Evolutionary conservation across 2,888 invertebrate species (phyloP), one percentile per base, ranked within the genome.

Genomic region (Theodoxus fluviatilis): DNA sequence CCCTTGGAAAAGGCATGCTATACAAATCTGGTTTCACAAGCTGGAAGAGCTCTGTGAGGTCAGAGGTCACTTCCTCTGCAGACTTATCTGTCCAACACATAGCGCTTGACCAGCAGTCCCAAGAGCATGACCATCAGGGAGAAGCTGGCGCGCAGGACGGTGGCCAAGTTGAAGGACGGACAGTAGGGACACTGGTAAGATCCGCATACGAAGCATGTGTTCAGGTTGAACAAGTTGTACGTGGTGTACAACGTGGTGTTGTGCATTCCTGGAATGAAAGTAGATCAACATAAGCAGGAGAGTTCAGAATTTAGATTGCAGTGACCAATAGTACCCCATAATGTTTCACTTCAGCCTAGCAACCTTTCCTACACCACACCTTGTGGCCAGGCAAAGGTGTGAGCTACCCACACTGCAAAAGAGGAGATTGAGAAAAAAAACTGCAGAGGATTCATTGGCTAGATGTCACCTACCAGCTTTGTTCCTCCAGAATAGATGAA

Each of bases 141-240:
- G 40, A 71, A 35, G n/a, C 74, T 69, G 28, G 80, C 80, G 69
- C 77, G 78, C 43, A 79, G 71, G 40, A 79, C 73, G 0, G 80
- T 74, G 0, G 83, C 75, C 2, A 79, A 76, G 72, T 86, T 86
- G 80, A 85, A 87, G 77, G 80, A 83, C 2, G 85, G 85, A 75
- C 87, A 87, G 73, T 87, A 87, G 0, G 87, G 87, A 76, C 87
- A 87, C 77, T 87, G 87, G 76, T 85, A 87, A 3, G 87, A 87
- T 1, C 87, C 87, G 74, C 87, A 87, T 55, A 85, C 87, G 64
- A 84, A 86, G 74, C 87, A 87, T 55, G 87, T 85, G 77, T 86
- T 85, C 59, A 81, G 78, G 61, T 82, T 83, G 74, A 86, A 86
- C 72, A 87, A 78, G 69, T 82, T 80, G 73, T 80, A 79, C 0